These are phyloP conservation scores for Python bivittatus DNA, from an alignment of 2,113 vertebrate genomes.

Conservation along the genomic window DNA sequence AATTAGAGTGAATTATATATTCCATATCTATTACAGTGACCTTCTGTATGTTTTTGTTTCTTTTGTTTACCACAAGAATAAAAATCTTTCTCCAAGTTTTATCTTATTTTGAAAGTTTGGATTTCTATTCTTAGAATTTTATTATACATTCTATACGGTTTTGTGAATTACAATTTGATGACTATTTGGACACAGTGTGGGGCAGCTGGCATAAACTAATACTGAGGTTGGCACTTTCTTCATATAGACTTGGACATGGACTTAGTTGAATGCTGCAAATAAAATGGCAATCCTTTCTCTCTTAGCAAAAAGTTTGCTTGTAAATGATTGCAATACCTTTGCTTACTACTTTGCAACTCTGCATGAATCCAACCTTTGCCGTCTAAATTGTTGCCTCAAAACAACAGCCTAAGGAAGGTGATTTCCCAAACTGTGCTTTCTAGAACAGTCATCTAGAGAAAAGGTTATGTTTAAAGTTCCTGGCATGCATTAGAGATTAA, in stretches of 20 bases:
- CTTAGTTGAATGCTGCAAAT: background rate
- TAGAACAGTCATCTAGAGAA: background rate
- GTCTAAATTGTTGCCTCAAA: background rate
- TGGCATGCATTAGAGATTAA: constrained; percentile 20
- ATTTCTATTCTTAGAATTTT: background rate
- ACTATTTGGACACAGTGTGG: background rate
- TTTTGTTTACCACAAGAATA: too few species aligned
- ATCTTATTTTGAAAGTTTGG: background rate
- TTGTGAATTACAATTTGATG: background rate
- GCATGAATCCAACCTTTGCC: background rate
- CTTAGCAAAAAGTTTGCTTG: background rate
- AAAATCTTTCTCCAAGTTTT: too few species aligned
- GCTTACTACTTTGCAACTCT: background rate
- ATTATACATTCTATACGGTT: background rate
- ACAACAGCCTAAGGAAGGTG: background rate
- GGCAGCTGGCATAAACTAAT: background rate
- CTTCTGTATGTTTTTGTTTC: too few species aligned
- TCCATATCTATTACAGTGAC: too few species aligned
- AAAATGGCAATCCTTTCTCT: background rate
- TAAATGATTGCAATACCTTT: background rate
- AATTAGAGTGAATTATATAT: too few species aligned
- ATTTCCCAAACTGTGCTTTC: constrained; percentile 16
- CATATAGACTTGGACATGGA: background rate
- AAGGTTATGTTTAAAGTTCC: constrained; percentile 13
- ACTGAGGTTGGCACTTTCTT: background rate